A percentile compares a stretch with the other conserved stretches of the same genome.
phyloP scores from a whole-genome alignment of 2,797 vertebrate species.

The Epinephelus malabaricus region DNA sequence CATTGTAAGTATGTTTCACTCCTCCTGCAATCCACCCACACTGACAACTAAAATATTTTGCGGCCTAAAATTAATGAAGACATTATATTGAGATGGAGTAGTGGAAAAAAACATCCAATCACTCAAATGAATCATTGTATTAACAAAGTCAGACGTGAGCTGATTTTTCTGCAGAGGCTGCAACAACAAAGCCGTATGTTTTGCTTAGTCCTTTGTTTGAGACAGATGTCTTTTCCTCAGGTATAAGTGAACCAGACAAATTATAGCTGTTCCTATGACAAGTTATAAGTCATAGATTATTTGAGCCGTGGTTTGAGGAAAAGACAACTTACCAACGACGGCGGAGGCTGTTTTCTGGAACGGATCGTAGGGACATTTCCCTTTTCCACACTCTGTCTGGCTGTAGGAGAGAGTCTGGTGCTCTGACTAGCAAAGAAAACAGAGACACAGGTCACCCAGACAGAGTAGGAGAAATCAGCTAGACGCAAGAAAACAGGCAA shows the following conservation, averaged over 20 bases:
- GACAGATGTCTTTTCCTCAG: not conserved
- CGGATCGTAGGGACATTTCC: slow-evolving; percentile 89
- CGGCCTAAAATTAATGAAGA: not conserved
- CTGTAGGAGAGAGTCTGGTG: slow-evolving; percentile 81
- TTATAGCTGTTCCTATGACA: not conserved
- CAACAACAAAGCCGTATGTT: not conserved
- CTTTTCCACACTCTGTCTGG: slow-evolving; percentile 88
- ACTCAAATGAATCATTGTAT: not conserved
- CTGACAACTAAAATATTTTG: not conserved
- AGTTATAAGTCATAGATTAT: not conserved
- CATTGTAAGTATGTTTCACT: not conserved
- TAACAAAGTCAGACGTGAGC: not conserved
- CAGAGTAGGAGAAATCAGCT: slow-evolving; percentile 10
- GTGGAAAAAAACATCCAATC: not conserved
- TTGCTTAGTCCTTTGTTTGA: not conserved
- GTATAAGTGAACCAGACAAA: not conserved
- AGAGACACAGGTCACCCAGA: slow-evolving; percentile 44
- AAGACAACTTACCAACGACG: slow-evolving; percentile 80
- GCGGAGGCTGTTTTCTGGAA: slow-evolving; percentile 85
- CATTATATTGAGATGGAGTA: not conserved
- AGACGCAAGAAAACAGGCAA: not conserved
- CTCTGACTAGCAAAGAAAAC: slow-evolving; percentile 76
- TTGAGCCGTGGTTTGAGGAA: slow-evolving; percentile 3
- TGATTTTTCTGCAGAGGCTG: not conserved
- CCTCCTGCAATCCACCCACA: not conserved